These are phyloP conservation scores for Semotilus atromaculatus DNA, from an alignment of 2,797 vertebrate species.

Conservation along the genomic window DNA sequence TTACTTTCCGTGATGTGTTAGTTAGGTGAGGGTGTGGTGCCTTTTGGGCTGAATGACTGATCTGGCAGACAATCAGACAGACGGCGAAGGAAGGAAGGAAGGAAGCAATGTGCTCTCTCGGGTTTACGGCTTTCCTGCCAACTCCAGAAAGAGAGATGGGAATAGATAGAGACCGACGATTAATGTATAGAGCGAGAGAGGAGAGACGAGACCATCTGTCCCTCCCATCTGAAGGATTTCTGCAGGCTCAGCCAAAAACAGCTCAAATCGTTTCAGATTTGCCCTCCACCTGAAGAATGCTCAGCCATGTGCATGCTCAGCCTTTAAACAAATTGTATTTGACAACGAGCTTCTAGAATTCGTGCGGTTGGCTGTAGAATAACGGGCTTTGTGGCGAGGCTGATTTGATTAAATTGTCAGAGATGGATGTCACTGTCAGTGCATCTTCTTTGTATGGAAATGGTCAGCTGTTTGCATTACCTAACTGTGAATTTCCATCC, in stretches of 20 bases:
- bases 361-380: constrained; percentile 8
- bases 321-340: constrained; percentile 29
- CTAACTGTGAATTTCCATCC: constrained; percentile 14
- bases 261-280: not conserved
- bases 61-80: constrained; percentile 49
- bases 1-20: constrained; percentile 12
- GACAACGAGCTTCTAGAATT: constrained; percentile 16
- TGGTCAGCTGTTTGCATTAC: constrained; percentile 35
- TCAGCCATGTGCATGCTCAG: constrained; percentile 1
- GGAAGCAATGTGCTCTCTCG: constrained; percentile 45
- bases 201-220: constrained; percentile 6
- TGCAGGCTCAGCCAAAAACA: not conserved
- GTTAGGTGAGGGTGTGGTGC: constrained; percentile 32
- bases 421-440: constrained; percentile 15
- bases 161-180: not conserved
- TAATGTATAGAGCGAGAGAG: constrained; percentile 9
- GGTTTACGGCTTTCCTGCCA: constrained; percentile 46
- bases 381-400: not conserved
- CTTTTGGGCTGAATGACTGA: constrained; percentile 18
- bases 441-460: constrained; percentile 37
- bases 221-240: constrained; percentile 22
- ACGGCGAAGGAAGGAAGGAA: constrained; percentile 37
- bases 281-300: constrained; percentile 36
- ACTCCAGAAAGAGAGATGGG: constrained; percentile 16
- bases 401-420: constrained; percentile 41